Percentiles rank a stretch among this genome's conserved stretches.
Evolutionary conservation across 1,140 invertebrate genomes (phyloP).

Genomic region (Achatina immaculata): DNA sequence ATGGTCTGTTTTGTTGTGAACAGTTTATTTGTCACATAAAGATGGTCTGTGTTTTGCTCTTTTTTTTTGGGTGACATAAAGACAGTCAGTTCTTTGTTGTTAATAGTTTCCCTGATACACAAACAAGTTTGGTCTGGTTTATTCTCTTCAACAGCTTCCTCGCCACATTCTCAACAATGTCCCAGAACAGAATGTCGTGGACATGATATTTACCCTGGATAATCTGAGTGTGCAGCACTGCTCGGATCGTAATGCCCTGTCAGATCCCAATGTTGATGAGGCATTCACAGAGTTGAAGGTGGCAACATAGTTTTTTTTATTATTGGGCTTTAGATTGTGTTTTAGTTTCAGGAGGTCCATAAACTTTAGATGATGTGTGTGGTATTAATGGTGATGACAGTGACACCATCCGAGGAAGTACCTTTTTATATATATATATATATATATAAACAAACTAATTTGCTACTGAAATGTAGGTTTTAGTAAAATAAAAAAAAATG

Average conservation of each 20-base stretch:
- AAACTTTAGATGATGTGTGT: too few species aligned
- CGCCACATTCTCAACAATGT: constrained; percentile 33
- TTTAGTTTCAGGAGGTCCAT: too few species aligned
- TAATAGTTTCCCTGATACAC: not conserved
- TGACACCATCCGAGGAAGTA: too few species aligned
- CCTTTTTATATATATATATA: too few species aligned
- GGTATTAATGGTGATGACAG: too few species aligned
- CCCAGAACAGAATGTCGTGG: constrained; percentile 34
- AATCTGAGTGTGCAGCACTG: constrained; percentile 33
- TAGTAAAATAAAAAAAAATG: too few species aligned
- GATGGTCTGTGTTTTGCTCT: too few species aligned
- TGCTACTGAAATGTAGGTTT: too few species aligned
- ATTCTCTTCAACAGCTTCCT: constrained; percentile 22
- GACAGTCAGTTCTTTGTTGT: not conserved
- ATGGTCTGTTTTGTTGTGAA: too few species aligned
- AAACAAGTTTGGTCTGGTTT: not conserved
- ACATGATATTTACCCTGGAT: constrained; percentile 34
- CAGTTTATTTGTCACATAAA: too few species aligned
- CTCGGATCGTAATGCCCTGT: not conserved
- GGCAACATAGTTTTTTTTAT: not conserved
- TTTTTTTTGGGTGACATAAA: not conserved
- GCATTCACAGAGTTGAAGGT: constrained; percentile 36
- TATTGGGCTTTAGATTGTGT: not conserved
- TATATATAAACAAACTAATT: too few species aligned
- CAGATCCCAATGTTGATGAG: constrained; percentile 38